These are phyloP conservation scores for Poeciliopsis turrubarensis DNA, from an alignment of 2,113 vertebrate genomes.

Conservation along the genomic window DNA sequence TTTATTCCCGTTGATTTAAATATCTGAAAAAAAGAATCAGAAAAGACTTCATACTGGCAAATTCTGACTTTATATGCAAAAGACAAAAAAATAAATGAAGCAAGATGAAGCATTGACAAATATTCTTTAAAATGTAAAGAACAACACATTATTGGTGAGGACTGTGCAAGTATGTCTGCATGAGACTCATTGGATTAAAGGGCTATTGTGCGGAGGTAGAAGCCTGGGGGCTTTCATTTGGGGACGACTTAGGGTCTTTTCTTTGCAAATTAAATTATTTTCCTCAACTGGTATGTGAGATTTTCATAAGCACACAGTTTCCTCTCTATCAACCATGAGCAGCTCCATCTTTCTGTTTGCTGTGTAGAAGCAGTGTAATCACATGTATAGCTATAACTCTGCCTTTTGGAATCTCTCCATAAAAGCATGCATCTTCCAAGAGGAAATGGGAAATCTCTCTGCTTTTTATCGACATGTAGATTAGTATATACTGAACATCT, in stretches of 20 bases:
- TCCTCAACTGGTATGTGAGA: slow-evolving; percentile 72
- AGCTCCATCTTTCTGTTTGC: slow-evolving; percentile 48
- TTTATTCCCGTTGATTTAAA: neutral
- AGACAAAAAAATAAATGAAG: neutral
- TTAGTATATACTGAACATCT: slow-evolving; percentile 20
- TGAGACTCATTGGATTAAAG: slow-evolving; percentile 83
- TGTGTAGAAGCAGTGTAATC: slow-evolving; percentile 32
- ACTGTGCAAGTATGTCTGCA: slow-evolving; percentile 53
- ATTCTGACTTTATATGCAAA: neutral
- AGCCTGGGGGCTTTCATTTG: slow-evolving; percentile 87
- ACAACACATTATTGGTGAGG: slow-evolving; percentile 10
- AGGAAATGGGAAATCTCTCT: slow-evolving; percentile 31
- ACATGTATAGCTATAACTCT: slow-evolving; percentile 27
- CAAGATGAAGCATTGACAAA: slow-evolving; percentile 11
- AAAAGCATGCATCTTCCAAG: slow-evolving; percentile 6
- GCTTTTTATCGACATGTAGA: slow-evolving; percentile 40
- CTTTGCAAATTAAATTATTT: slow-evolving; percentile 85
- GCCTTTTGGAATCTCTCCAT: slow-evolving; percentile 32
- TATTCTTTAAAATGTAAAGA: slow-evolving; percentile 15
- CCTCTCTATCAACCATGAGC: slow-evolving; percentile 39
- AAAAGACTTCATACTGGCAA: neutral
- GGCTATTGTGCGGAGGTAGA: slow-evolving; percentile 87
- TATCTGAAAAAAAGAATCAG: neutral
- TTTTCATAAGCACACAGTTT: slow-evolving; percentile 75
- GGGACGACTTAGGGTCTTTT: slow-evolving; percentile 84